A percentile compares a stretch with the other conserved stretches of the same genome.
Conservation (phyloP, 2,797 vertebrate genomes). For the Mareca penelope region DNA sequence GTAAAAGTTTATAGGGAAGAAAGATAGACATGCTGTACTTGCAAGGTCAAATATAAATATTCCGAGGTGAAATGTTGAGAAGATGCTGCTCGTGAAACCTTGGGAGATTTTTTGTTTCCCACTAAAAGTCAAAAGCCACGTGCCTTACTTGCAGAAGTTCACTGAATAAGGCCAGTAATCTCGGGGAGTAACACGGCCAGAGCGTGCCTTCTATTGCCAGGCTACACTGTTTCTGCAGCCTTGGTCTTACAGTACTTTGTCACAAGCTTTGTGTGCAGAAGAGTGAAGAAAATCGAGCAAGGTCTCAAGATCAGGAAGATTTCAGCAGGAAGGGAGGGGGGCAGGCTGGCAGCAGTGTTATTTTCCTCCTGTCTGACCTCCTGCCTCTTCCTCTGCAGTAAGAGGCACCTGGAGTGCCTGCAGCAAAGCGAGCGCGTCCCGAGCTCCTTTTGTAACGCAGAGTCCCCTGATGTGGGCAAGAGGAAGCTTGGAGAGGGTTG, state of each 20-base stretch:
- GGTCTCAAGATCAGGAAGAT: background rate
- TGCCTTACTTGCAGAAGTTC: background rate
- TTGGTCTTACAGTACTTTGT: background rate
- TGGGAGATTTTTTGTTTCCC: slow-evolving; percentile 4
- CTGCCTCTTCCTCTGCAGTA: background rate
- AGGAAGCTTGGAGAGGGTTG: background rate
- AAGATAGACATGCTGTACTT: background rate
- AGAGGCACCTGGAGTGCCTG: background rate
- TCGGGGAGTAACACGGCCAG: background rate
- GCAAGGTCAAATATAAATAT: background rate
- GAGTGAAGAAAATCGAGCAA: background rate
- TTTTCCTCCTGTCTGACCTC: background rate
- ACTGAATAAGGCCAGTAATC: background rate
- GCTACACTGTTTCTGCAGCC: background rate
- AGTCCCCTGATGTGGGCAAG: background rate
- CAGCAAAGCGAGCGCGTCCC: background rate
- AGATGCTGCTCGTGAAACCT: background rate
- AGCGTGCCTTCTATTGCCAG: background rate
- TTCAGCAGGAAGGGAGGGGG: background rate
- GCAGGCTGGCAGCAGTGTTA: background rate
- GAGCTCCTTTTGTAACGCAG: background rate
- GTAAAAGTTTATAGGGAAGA: background rate
- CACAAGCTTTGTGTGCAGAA: background rate
- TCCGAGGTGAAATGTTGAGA: background rate
- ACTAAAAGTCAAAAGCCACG: background rate